phyloP scores from a whole-genome alignment of 2,888 invertebrate genomes.

The Drosophila anceps region DNA sequence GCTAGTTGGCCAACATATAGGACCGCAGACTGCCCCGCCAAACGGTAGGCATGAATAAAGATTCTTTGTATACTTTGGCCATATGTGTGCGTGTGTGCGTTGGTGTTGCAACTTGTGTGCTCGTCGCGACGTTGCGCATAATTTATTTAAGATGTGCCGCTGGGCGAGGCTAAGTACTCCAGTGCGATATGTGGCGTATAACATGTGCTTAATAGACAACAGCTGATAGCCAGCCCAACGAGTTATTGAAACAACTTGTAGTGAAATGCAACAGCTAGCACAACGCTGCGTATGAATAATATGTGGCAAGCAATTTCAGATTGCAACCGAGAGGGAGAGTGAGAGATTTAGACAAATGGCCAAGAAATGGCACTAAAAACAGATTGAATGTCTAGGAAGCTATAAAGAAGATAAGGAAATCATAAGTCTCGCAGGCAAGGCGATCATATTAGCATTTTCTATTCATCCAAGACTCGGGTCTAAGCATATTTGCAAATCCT shows the following conservation, averaged over 20 bases:
- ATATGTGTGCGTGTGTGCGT: not conserved
- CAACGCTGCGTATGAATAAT: too few relatives aligned
- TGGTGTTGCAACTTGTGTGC: not conserved
- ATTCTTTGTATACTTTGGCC: not conserved
- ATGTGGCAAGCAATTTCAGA: not conserved
- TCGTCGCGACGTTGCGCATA: conserved; percentile 26
- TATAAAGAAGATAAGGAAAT: not conserved
- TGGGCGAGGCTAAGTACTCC: not conserved
- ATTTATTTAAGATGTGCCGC: conserved; percentile 26
- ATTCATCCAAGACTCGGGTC: not conserved
- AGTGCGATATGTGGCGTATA: not conserved
- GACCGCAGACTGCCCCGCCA: not conserved
- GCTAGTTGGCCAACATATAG: conserved; percentile 12
- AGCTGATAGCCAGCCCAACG: not conserved
- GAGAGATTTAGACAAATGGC: not conserved
- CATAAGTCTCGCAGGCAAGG: not conserved
- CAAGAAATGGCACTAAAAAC: not conserved
- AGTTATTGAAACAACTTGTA: conserved; percentile 37
- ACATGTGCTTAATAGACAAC: conserved; percentile 4
- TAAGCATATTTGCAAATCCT: not conserved
- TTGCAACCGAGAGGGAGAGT: not conserved
- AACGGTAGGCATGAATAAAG: not conserved
- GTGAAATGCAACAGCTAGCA: conserved; percentile 43
- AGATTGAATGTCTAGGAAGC: too few relatives aligned
- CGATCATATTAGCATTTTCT: not conserved